Evolutionary conservation across 2,888 invertebrate species (phyloP), one percentile per base, ranked within the genome.

Genomic region (Drosophila rubida): DNA sequence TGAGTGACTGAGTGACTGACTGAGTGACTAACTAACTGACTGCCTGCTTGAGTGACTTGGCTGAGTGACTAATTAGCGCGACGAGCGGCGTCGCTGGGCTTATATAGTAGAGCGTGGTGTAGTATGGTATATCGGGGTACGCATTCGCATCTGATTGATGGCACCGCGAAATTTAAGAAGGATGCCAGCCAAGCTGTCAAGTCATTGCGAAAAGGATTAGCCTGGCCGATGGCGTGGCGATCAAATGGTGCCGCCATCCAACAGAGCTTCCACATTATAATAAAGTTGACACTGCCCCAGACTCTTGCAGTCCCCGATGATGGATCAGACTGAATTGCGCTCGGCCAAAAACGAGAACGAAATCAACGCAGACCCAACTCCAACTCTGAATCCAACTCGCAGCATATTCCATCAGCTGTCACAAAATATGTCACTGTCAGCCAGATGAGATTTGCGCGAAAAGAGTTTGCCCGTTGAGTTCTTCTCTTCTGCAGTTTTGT

Each of bases 101-200:
- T n/a, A n/a, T n/a, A n/a, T n/a, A n/a, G n/a, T n/a, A n/a, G n/a
- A n/a, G n/a, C n/a, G n/a, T n/a, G n/a, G n/a, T n/a, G n/a, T n/a
- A n/a, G n/a, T 23, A 23, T 23, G 66, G 55, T 53, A 53, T 50
- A 60, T 67, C 7, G 61, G 63, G 42, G 60, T 51, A 49, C 53
- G 76, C 80, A 88, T 84, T 75, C 87, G 84, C 25, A 25, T 71
- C 82, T 90, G 90, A 90, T 90, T 90, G 90, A 90, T 91, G 90
- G 90, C 90, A 90, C 87, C 90, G 91, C 90, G 84, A 89, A 90
- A 90, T 87, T 89, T 90, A 91, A 90, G 90, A 91, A 90, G 90
- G 90, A 90, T 90, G 89, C 89, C 80, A 87, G 78, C 78, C 90
- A 89, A 89, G 88, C 91, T 90, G 90, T 90, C 90, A 91, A 90